These are phyloP conservation scores for Akabosia matsudoensis DNA, from an alignment of 1,140 invertebrate genomes.

Conservation along the genomic window DNA sequence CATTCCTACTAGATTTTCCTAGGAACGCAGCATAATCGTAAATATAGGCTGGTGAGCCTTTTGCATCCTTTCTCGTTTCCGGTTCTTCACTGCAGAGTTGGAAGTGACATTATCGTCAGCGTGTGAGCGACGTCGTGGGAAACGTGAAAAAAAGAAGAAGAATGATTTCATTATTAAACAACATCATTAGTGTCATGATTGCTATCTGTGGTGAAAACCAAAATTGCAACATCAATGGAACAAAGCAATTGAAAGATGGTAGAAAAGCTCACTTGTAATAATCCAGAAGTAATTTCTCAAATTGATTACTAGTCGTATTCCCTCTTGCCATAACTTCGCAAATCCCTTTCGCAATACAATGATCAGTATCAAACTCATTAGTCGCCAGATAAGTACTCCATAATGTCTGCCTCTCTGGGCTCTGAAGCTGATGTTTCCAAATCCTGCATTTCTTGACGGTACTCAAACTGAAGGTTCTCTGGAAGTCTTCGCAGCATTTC, in stretches of 20 bases:
- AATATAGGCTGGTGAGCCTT: conserved; percentile 27
- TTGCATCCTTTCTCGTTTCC: neutral
- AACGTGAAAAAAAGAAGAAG: neutral
- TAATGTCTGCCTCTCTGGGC: conserved; percentile 40
- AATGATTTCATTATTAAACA: neutral
- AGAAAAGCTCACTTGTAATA: conserved; percentile 28
- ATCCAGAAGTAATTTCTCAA: conserved; percentile 33
- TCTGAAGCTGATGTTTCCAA: conserved; percentile 26
- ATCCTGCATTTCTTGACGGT: conserved; percentile 14
- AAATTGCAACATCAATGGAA: too few relatives aligned
- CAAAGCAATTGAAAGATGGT: neutral
- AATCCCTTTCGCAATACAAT: conserved; percentile 40
- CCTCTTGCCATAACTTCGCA: conserved; percentile 41
- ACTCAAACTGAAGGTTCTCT: conserved; percentile 7
- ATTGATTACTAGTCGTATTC: conserved; percentile 32
- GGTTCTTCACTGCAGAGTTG: conserved; percentile 10
- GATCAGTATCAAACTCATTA: conserved; percentile 36
- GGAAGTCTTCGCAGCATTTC: neutral
- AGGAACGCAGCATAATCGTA: conserved; percentile 36
- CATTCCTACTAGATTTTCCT: conserved; percentile 23
- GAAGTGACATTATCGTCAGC: neutral
- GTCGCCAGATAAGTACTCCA: conserved; percentile 35
- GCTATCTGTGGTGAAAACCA: too few relatives aligned
- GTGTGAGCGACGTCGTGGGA: neutral
- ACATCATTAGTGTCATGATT: too few relatives aligned